Evolutionary conservation across 2,888 invertebrate genomes (phyloP).

Genomic region (Dryococelus australis): DNA sequence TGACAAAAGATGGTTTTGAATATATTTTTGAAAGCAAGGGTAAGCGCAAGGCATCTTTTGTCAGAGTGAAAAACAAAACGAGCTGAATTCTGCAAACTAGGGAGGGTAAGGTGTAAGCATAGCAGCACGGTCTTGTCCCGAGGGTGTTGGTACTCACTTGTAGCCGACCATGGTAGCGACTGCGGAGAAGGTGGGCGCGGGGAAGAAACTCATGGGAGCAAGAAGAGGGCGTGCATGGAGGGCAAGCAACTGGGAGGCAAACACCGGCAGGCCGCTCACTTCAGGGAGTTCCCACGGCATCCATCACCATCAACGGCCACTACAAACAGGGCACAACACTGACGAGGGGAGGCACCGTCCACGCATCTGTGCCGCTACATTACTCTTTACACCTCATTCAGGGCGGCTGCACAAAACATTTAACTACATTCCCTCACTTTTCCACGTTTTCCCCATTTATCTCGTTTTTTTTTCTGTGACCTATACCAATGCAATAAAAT

Average conservation of each 20-base stretch:
- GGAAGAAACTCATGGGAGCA: conserved; percentile 39
- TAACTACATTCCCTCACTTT: no score
- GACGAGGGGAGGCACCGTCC: no score
- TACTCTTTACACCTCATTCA: no score
- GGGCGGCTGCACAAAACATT: no score
- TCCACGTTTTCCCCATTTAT: no score
- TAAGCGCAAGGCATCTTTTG: no score
- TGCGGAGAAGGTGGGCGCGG: conserved; percentile 38
- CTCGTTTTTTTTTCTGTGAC: no score
- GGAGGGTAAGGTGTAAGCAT: no score
- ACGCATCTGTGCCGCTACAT: no score
- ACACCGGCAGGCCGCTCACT: conserved; percentile 10
- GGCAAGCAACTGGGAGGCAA: conserved; percentile 26
- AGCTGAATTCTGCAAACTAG: background rate
- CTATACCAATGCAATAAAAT: no score
- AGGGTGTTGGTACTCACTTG: conserved; percentile 33
- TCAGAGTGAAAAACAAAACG: background rate
- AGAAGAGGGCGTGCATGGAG: background rate
- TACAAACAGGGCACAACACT: background rate
- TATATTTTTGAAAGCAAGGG: no score
- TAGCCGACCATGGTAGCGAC: conserved; percentile 39
- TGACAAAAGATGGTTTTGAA: background rate
- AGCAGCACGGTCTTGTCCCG: background rate
- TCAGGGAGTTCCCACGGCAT: conserved; percentile 28
- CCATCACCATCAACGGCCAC: conserved; percentile 21